Base-by-base conservation (phyloP, 2,888 invertebrate species). In the Cephonodes hylas region DNA sequence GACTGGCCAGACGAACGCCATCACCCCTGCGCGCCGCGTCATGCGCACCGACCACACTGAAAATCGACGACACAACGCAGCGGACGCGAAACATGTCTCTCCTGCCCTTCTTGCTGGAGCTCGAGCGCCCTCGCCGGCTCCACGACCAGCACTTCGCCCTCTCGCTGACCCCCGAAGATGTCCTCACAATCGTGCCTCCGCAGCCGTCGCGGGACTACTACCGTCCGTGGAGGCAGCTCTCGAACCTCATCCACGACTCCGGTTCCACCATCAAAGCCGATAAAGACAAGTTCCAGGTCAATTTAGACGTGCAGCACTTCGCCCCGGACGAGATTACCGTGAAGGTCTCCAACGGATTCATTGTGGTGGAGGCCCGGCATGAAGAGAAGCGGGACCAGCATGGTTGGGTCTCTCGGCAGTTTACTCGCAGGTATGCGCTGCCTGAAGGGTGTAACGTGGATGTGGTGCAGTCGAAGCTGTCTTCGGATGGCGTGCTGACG, bases 291-390 rank as follows among this genome's bases (percentile, higher is more conserved):
- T 95, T 94, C 74, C 94, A 94, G 74, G 94, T 95, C 2, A 94
- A 93, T 71, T 84, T 96, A 73, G 96, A 96, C 74, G 95, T 96
- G 4, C 94, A 95, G 66, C 95, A 96, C 67, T 96, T 96, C 74
- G 86, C 93, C 0, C 96, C 96, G 0, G 94, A 94, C 34, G 96
- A 96, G 74, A 93, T 96, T 42, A 89, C 93, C 0, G 96, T 96
- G 0, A 96, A 95, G 80, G 94, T 95, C 0, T 89, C 93, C 0
- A 95, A 95, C 42, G 93, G 94, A 63, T 89, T 84, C 31, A 89
- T 96, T 10, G 89, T 95, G 4, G 88, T 95, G 10, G 95, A 96
- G 76, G 96, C 94, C 0, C 94, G 93, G 74, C 96, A 96, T 74
- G 95, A 95, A 67, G 96, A 96, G 74, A 94, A 94, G 70, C 92